phyloP scores from a whole-genome alignment of 2,888 invertebrate genomes.

The Crematogaster levior region DNA sequence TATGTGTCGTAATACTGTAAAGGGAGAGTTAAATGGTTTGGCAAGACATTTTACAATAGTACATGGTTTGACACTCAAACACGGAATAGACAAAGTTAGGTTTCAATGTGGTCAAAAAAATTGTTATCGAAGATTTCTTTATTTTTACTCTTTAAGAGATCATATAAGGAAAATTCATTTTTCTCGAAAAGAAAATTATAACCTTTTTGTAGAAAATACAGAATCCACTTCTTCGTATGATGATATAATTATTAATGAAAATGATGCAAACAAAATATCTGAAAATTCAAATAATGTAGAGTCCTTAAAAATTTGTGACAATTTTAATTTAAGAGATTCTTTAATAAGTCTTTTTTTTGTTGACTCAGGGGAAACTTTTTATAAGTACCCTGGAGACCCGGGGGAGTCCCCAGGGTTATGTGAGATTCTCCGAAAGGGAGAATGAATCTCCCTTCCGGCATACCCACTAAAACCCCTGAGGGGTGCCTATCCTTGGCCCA shows the following conservation, averaged over 20 bases:
- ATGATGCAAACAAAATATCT: neutral
- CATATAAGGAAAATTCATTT: neutral
- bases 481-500: no score
- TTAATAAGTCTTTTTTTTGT: neutral
- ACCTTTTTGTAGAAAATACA: neutral
- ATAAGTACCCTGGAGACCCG: no score
- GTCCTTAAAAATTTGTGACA: neutral
- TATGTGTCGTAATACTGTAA: neutral
- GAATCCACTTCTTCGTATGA: neutral
- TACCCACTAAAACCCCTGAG: no score
- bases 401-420: no score
- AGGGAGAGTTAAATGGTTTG: neutral
- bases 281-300: neutral
- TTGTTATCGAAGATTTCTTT: neutral
- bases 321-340: constrained; percentile 13
- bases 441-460: no score
- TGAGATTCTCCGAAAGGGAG: no score
- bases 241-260: neutral
- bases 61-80: neutral
- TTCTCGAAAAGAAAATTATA: neutral
- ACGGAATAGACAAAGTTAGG: neutral
- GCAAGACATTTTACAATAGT: neutral
- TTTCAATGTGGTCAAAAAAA: neutral
- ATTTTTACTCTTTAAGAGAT: neutral
- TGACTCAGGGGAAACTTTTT: no score